Conservation (phyloP, 2,888 invertebrate genomes). For the Netelia inedita region DNA sequence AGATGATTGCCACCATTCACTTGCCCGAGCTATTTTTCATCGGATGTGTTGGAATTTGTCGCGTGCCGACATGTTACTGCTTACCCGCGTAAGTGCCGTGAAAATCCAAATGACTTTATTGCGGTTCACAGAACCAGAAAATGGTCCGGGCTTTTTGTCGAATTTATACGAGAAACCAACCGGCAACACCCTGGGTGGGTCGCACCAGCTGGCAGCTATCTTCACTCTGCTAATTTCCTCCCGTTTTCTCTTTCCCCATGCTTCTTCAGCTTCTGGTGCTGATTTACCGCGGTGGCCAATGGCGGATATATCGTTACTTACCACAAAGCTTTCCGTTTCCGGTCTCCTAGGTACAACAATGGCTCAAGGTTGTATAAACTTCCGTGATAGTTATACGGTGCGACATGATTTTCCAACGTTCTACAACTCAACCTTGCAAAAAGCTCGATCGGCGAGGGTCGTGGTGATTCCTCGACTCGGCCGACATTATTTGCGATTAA, state of each 20-base stretch:
- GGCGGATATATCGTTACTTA: conserved; percentile 45
- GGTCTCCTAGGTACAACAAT: conserved; percentile 33
- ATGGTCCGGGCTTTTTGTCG: conserved; percentile 63
- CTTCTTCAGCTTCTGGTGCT: conserved; percentile 34
- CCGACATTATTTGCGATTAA: too few species aligned
- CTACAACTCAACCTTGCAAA: too few species aligned
- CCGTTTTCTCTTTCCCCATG: conserved; percentile 6
- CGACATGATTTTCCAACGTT: too few species aligned
- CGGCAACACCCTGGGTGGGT: neutral
- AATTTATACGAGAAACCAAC: conserved; percentile 39
- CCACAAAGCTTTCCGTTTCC: conserved; percentile 43
- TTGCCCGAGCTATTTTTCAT: too few species aligned
- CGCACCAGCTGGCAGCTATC: conserved; percentile 36
- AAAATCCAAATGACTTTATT: conserved; percentile 67
- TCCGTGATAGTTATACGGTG: too few species aligned
- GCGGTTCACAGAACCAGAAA: conserved; percentile 76
- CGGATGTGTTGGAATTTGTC: too few species aligned
- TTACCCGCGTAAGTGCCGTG: conserved; percentile 27
- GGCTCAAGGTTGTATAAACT: conserved; percentile 10
- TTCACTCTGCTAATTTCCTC: conserved; percentile 50
- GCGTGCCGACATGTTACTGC: neutral
- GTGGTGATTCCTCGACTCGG: too few species aligned
- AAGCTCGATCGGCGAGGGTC: too few species aligned
- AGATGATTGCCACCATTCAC: too few species aligned
- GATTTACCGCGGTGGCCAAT: conserved; percentile 42